Conservation (phyloP, 2,888 invertebrate species). For the Chorisops tibialis region DNA sequence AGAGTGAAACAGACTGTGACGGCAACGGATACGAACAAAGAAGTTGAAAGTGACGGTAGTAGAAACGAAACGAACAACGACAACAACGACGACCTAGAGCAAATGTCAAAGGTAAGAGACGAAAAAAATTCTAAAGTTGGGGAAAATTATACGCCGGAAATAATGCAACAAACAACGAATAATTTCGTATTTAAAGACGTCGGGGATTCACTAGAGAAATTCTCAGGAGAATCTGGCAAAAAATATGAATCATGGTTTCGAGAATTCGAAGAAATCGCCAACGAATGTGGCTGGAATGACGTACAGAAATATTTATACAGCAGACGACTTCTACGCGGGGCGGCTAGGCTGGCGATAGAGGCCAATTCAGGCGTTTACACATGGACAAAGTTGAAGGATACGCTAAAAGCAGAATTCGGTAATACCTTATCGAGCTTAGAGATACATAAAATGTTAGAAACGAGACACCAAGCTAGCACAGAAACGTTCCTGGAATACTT, state of each 20-base stretch:
- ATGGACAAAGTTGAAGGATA: background rate
- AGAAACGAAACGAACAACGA: too few relatives aligned
- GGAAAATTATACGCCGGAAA: too few relatives aligned
- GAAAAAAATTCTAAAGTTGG: too few relatives aligned
- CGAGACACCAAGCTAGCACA: background rate
- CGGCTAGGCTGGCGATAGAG: background rate
- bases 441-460: background rate
- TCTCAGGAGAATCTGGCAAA: background rate
- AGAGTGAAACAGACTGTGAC: too few relatives aligned
- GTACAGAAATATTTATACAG: background rate
- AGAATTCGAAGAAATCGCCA: background rate
- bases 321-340: background rate
- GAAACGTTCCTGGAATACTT: background rate
- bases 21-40: too few relatives aligned
- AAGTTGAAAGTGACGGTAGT: too few relatives aligned
- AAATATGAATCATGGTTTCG: background rate
- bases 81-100: too few relatives aligned
- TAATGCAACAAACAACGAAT: too few relatives aligned
- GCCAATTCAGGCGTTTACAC: background rate
- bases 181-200: constrained; percentile 1
- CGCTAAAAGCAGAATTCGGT: background rate
- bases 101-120: too few relatives aligned
- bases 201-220: constrained; percentile 2
- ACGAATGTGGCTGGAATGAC: too few relatives aligned
- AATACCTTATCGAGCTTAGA: background rate